Percentiles rank a stretch among this genome's conserved stretches.
phyloP scores from a whole-genome alignment of 30 jellyfish, hydroid and myxozoan genomes.

The Mastigias papua region DNA sequence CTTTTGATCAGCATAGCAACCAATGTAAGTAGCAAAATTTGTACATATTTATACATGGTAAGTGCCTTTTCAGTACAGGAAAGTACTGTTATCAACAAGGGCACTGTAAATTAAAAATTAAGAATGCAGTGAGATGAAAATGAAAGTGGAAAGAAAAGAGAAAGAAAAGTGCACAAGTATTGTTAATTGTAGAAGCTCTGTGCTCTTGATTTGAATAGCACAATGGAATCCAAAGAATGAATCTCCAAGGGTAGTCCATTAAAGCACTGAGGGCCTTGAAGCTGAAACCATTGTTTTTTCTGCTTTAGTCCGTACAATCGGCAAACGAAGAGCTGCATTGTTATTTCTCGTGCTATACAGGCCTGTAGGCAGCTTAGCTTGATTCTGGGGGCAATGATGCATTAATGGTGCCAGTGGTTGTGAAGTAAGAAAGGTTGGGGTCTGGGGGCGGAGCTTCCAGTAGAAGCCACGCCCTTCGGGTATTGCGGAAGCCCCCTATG shows the following conservation, averaged over 20 bases:
- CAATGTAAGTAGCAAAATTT: no score
- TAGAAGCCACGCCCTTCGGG: no score
- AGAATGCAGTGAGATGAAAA: neutral
- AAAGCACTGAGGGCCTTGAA: conserved; percentile 42
- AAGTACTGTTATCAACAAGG: conserved; percentile 23
- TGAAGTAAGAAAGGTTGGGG: no score
- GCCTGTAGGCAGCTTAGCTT: no score
- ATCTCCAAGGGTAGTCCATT: conserved; percentile 56
- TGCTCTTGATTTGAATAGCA: conserved; percentile 17
- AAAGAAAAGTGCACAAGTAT: neutral
- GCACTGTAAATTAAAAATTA: neutral
- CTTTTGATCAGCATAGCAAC: no score
- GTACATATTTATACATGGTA: conserved; percentile 1
- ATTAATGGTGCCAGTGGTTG: no score
- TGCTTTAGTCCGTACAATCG: conserved; percentile 32
- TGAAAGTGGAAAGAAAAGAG: neutral
- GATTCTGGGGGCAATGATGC: no score
- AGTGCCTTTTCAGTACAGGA: neutral
- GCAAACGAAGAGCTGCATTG: conserved; percentile 59
- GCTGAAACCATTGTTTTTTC: conserved; percentile 30
- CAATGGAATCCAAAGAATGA: conserved; percentile 47
- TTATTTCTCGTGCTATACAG: no score
- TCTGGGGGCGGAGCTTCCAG: no score
- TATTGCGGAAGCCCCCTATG: no score
- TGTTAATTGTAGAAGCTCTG: neutral